Evolutionary conservation across 2,888 invertebrate genomes (phyloP), one percentile per base, ranked within the genome.

Genomic region (Drosophila neonasuta): DNA sequence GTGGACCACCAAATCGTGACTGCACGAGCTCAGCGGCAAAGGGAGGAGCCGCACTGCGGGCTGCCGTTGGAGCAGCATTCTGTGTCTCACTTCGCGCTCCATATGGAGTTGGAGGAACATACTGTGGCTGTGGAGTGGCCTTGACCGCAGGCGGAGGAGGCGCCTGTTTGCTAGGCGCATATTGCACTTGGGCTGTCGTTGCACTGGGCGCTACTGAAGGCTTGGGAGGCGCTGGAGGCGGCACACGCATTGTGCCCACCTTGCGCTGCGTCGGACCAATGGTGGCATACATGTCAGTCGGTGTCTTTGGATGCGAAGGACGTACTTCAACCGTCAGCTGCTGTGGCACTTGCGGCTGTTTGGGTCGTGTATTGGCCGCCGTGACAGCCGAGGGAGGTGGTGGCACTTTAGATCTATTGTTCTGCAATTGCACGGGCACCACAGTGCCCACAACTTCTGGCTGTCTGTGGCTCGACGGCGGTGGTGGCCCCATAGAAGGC

Each of bases 351-450:
- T 79, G 68, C 48, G 4, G 24, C 6, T 24, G 24, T 6, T 69
- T 67, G 2, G 42, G 50, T n/a, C 64, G 76, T 3, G 66, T 68
- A 44, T 84, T 86, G 39, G 42, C 58, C 2, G 87, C 86, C 11
- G 45, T 82, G 10, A 87, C 65, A 11, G 74, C 57, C 0, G 87
- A 85, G 1, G 88, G 74, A 24, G 86, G 79, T 4, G 86, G 84
- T 3, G 80, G 80, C 7, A 71, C 52, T 48, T 59, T 84, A 0
- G 68, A 45, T 39, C 24, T 68, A 32, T 9, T 67, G 17, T 44
- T 57, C 36, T 63, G 77, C n/a, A 86, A 29, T 20, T 76, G 73
- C 7, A 80, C 85, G 3, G 80, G 65, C 10, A 81, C 41, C n/a
- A 83, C 63, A 2, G 45, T 50, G 15, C 80, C 74, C n/a, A 36